These are phyloP conservation scores for Prionace glauca DNA, from an alignment of 2,797 vertebrate genomes.

Conservation along the genomic window DNA sequence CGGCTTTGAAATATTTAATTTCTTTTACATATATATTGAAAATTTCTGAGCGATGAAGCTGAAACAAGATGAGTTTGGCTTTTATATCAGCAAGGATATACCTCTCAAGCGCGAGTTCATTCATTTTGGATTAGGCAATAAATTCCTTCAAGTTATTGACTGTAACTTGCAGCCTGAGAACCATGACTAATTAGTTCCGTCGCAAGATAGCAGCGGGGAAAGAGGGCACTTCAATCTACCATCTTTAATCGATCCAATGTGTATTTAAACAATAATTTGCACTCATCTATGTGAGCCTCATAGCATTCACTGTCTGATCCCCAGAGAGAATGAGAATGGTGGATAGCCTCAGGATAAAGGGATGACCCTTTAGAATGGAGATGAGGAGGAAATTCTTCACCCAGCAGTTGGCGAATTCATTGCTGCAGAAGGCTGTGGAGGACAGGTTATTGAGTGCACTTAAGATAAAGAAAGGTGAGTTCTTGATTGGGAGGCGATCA, in stretches of 20 bases:
- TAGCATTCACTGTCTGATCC: no score
- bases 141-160: constrained; percentile 42
- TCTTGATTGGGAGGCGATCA: no score
- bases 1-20: not conserved
- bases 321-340: not conserved
- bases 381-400: no score
- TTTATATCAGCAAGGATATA: not conserved
- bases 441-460: no score
- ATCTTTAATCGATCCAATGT: not conserved
- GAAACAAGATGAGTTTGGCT: not conserved
- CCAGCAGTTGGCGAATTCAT: no score
- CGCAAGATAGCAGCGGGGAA: constrained; percentile 43
- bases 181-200: constrained; percentile 49
- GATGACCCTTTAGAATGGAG: no score
- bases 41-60: not conserved
- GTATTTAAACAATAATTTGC: not conserved
- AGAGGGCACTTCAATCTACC: not conserved
- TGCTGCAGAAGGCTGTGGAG: no score
- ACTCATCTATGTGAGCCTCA: not conserved
- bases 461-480: no score
- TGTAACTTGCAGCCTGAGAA: constrained; percentile 45
- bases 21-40: not conserved
- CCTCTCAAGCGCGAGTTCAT: constrained; percentile 6
- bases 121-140: constrained; percentile 47
- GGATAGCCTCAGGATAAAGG: not conserved